Base-by-base conservation (phyloP, 2,888 invertebrate genomes). In the Tipula lateralis region DNA sequence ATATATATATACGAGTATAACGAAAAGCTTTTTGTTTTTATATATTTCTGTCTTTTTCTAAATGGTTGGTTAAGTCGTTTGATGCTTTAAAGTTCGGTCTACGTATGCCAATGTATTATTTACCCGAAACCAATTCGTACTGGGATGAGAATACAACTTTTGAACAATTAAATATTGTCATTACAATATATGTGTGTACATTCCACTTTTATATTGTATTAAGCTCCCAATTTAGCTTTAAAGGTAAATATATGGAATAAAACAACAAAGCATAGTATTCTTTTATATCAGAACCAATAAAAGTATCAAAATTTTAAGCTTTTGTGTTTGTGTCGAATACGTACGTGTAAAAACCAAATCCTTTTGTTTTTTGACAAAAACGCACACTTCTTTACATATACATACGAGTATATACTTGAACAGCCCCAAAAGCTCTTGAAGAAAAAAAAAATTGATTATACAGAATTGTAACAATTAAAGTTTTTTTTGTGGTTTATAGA, bases 381-480 rank as follows among this genome's bases (percentile, higher is more conserved):
- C n/a, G n/a, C n/a, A n/a, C n/a, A n/a, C n/a, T n/a, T n/a, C n/a
- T n/a, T n/a, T 4, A n/a, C 66, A 66, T 12, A 66, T 24, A 66
- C 24, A 66, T 66, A 66, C 2, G 1, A 16, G 13, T 44, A 44
- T 44, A 13, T 50, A 50, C 12, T n/a, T n/a, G 7, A 32, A 44
- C 16, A 66, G 24, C 66, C 66, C n/a, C 24, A 66, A 66, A 66
- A 66, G 66, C 66, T 66, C 24, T 66, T 9, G 66, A 66, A 19
- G 24, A 66, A 66, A 66, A 66, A 19, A 66, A 66, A 66, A 66
- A 66, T 66, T 66, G 66, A 66, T 66, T 66, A 66, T 66, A 66
- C 24, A 9, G 66, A 66, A 66, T 66, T 24, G 66, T 66, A 24
- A 66, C 66, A 66, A 66, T 66, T 66, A 66, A 66, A 24, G 5